A percentile compares a stretch with the other conserved stretches of the same genome.
Conservation (phyloP, 1,140 invertebrate genomes). For the Zaprionus ornatus region DNA sequence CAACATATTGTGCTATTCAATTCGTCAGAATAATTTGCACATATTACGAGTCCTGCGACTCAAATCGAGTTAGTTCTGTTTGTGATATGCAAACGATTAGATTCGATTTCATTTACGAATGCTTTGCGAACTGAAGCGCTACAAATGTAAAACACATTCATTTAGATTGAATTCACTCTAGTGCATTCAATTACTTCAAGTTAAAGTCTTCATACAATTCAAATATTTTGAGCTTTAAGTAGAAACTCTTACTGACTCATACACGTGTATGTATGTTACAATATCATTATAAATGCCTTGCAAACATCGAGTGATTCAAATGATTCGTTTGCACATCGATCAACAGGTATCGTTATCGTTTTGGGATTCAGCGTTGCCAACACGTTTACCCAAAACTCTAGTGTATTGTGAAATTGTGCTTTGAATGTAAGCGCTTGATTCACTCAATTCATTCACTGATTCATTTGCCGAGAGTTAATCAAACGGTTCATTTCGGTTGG, state of each 20-base stretch:
- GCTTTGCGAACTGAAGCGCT: no score
- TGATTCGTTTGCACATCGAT: not conserved
- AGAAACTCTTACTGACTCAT: no score
- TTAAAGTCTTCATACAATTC: no score
- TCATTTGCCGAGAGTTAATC: not conserved
- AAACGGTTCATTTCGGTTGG: not conserved
- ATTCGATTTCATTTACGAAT: no score
- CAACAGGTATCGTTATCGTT: not conserved
- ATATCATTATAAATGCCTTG: not conserved
- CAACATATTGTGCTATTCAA: constrained; percentile 13
- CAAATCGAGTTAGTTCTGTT: not conserved
- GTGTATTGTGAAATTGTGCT: not conserved
- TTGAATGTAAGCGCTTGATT: not conserved
- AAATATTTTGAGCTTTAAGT: no score
- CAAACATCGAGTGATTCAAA: not conserved
- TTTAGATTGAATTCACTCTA: no score
- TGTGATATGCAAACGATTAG: not conserved
- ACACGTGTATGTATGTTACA: no score
- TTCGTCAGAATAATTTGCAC: not conserved
- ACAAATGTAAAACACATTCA: no score
- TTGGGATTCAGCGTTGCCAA: not conserved
- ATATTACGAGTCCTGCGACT: not conserved
- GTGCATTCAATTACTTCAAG: no score
- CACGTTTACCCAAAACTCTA: not conserved
- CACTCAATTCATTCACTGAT: not conserved